Conservation (phyloP, 2,797 vertebrate genomes). For the Myotis planiceps region DNA sequence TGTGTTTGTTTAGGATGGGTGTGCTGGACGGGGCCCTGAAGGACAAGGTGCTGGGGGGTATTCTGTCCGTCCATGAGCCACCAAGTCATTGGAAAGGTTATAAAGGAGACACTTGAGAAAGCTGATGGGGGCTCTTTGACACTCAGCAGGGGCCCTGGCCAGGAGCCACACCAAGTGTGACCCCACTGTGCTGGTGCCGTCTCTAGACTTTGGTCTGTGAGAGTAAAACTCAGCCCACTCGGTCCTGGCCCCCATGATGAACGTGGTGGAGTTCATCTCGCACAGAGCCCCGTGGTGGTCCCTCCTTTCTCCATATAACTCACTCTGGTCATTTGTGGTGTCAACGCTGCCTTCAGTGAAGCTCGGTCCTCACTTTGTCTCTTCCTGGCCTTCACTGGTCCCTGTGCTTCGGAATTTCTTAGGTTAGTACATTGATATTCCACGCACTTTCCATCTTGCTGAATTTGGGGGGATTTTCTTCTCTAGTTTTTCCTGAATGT, state of each 20-base stretch:
- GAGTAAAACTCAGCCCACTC: background rate
- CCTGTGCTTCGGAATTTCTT: background rate
- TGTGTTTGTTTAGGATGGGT: background rate
- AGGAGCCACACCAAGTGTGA: background rate
- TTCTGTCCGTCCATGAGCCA: background rate
- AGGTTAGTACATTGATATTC: background rate
- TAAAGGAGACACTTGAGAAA: slow-evolving; percentile 11
- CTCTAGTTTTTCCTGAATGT: background rate
- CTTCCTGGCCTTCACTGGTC: background rate
- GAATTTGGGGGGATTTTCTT: background rate
- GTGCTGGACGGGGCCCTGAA: background rate
- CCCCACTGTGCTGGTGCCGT: background rate
- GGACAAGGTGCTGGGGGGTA: background rate
- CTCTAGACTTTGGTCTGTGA: background rate
- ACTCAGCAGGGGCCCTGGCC: background rate
- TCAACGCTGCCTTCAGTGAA: background rate
- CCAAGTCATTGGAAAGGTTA: fast-evolving
- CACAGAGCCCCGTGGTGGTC: background rate
- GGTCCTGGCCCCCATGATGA: background rate
- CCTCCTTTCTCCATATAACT: background rate
- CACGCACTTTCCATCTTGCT: background rate
- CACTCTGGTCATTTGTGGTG: fast-evolving
- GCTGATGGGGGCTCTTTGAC: background rate
- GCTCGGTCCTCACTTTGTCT: background rate
- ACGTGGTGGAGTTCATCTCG: fast-evolving